Conservation (phyloP, 2,113 vertebrate species). For the Psittacara wagleri region DNA sequence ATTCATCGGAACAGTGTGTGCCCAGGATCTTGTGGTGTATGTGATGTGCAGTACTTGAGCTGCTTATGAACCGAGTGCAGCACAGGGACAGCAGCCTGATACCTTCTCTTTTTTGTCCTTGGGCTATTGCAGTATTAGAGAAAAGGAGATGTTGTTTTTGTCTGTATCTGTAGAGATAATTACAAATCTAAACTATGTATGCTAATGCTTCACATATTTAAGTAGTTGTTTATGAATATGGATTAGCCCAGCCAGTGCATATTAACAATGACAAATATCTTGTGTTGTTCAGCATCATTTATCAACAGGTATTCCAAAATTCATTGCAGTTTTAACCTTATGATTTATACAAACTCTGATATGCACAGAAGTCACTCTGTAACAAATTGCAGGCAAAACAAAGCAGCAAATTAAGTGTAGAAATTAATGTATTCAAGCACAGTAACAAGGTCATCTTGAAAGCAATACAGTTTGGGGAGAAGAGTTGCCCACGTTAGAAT, state of each 20-base stretch:
- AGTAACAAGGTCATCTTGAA: slow-evolving; percentile 23
- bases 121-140: neutral
- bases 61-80: neutral
- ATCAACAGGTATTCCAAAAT: slow-evolving; percentile 37
- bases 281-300: neutral
- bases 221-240: slow-evolving; percentile 42
- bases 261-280: slow-evolving; percentile 9
- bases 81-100: neutral
- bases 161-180: slow-evolving; percentile 1
- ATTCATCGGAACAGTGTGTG: neutral
- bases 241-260: neutral
- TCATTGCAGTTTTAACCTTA: slow-evolving; percentile 13
- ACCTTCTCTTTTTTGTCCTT: slow-evolving; percentile 11
- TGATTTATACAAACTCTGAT: neutral
- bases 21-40: neutral
- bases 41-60: neutral
- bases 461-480: neutral
- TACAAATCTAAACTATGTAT: neutral
- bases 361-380: neutral
- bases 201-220: slow-evolving; percentile 11
- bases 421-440: neutral
- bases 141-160: neutral
- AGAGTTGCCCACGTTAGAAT: neutral
- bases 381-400: neutral
- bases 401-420: neutral